Conservation (phyloP, 2,113 vertebrate genomes). For the Austrofundulus limnaeus region DNA sequence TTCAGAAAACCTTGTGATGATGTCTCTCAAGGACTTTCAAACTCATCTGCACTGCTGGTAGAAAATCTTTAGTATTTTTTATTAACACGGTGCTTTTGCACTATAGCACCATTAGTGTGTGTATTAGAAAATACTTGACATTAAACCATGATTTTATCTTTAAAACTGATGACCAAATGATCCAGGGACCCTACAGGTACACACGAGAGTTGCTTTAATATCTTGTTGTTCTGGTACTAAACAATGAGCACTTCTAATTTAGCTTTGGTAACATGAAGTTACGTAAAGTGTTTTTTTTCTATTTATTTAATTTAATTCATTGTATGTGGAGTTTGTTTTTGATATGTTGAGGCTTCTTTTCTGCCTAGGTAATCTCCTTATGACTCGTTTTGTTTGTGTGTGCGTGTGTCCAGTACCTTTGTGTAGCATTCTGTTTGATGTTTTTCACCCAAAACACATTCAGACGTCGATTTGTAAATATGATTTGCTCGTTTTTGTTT, state of each 20-base stretch:
- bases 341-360: constrained; percentile 23
- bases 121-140: constrained; percentile 33
- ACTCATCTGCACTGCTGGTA: constrained; percentile 9
- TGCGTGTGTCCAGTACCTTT: constrained; percentile 31
- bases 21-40: constrained; percentile 3
- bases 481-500: constrained; percentile 16
- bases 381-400: constrained; percentile 32
- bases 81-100: constrained; percentile 37
- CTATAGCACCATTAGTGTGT: constrained; percentile 23
- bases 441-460: constrained; percentile 39
- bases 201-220: constrained; percentile 18
- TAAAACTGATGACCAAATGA: constrained; percentile 54
- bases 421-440: constrained; percentile 33
- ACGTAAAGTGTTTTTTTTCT: constrained; percentile 58
- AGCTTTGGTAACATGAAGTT: constrained; percentile 40
- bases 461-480: constrained; percentile 18
- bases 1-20: constrained; percentile 17
- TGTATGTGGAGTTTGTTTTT: constrained; percentile 49
- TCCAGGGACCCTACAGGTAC: constrained; percentile 1
- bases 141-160: constrained; percentile 17
- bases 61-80: constrained; percentile 11
- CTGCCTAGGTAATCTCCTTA: constrained; percentile 20
- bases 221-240: constrained; percentile 30
- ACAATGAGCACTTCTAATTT: constrained; percentile 56
- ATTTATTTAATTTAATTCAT: constrained; percentile 75